phyloP scores from a whole-genome alignment of 2,888 invertebrate genomes.

The Lasioglossum morio region DNA sequence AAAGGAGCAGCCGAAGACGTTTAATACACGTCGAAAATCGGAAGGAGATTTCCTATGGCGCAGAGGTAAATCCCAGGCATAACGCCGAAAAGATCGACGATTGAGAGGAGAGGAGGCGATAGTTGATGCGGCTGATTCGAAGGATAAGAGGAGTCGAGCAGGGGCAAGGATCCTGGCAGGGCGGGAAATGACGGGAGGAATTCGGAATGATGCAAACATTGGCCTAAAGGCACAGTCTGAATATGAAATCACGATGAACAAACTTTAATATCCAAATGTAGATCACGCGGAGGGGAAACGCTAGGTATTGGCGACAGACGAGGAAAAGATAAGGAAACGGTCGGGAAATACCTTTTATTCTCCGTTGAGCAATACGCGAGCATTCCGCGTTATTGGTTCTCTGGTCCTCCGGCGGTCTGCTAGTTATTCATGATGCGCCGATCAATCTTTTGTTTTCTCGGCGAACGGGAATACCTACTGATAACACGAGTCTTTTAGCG shows the following conservation, averaged over 20 bases:
- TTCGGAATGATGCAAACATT: constrained; percentile 72
- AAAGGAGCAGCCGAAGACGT: constrained; percentile 19
- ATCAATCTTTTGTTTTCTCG: constrained; percentile 25
- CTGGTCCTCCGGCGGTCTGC: not conserved
- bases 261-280: constrained; percentile 75
- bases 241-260: constrained; percentile 73
- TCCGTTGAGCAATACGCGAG: constrained; percentile 11
- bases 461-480: not conserved
- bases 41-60: constrained; percentile 26
- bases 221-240: constrained; percentile 65
- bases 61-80: constrained; percentile 23
- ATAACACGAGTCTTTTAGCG: not conserved
- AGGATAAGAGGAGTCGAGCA: constrained; percentile 11
- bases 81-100: constrained; percentile 57
- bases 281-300: constrained; percentile 29
- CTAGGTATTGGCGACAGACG: constrained; percentile 31
- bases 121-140: constrained; percentile 41
- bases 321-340: constrained; percentile 38
- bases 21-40: constrained; percentile 52
- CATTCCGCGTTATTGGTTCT: constrained; percentile 35
- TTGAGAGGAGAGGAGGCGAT: constrained; percentile 31
- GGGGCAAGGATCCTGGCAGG: constrained; percentile 17
- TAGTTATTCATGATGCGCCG: constrained; percentile 20
- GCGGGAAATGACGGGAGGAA: constrained; percentile 41
- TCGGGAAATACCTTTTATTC: constrained; percentile 44